Base-by-base conservation (phyloP, 2,888 invertebrate species). In the Neoascia interrupta region DNA sequence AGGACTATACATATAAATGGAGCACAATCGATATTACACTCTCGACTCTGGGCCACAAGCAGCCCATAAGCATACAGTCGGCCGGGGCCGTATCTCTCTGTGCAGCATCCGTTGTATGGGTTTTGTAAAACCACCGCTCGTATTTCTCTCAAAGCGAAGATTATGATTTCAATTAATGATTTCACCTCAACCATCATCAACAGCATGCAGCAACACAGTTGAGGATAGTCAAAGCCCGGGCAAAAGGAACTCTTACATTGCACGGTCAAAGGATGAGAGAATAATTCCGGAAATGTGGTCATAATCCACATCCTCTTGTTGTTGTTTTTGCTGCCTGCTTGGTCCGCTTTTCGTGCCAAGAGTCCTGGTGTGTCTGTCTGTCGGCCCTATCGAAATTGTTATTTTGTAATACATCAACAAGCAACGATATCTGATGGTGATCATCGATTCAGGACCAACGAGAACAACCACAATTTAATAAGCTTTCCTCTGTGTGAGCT, bases 141-240 rank as follows among this genome's bases (percentile, higher is more conserved):
- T 70, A 53, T 70, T 45, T 60, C 73, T 47, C 70, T 64, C 70
- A 70, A 76, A 70, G 70, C 58, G 70, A 70, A 76, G 76, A 76
- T 76, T 76, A 76, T 76, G 70, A 76, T 76, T 76, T 76, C 76
- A 76, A 76, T 76, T 76, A 76, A 76, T 76, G 76, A 76, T 76
- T 76, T 76, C 64, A 76, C 70, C 76, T 76, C 64, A 37, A 23
- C 53, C 74, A 68, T 68, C 74, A 60, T 26, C 60, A 49, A 8
- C 54, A 39, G 18, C 43, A 56, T n/a, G n/a, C n/a, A n/a, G 15
- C 15, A 49, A 10, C 23, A 53, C 16, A n/a, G 16, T 16, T 3
- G 39, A 45, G 18, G 39, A 49, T n/a, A n/a, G n/a, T n/a, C n/a
- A n/a, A n/a, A n/a, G n/a, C n/a, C n/a, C n/a, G n/a, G n/a, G n/a